phyloP scores from a whole-genome alignment of 1,140 invertebrate species.

The Leguminivora glycinivorella region DNA sequence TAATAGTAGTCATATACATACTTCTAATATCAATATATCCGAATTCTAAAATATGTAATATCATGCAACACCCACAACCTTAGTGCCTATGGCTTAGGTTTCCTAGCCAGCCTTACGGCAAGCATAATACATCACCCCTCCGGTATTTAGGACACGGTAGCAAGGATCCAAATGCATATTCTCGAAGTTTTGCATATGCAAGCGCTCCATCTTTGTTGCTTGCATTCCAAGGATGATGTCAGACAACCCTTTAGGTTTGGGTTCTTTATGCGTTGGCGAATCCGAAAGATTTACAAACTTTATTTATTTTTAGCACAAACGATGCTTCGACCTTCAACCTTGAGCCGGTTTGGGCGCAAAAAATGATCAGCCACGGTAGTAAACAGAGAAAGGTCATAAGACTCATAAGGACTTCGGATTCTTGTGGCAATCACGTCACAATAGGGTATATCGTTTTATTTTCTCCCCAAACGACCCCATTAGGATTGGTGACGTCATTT shows the following conservation, averaged over 20 bases:
- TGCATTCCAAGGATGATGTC: constrained; percentile 5
- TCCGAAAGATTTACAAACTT: not conserved
- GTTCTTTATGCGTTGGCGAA: not conserved
- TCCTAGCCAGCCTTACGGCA: no score
- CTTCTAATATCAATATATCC: no score
- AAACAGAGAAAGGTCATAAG: not conserved
- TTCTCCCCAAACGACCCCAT: no score
- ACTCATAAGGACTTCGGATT: no score
- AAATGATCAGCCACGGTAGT: not conserved
- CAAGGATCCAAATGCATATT: not conserved
- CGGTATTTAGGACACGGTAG: constrained; percentile 6
- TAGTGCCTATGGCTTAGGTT: no score
- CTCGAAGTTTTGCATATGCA: not conserved
- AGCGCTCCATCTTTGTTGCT: not conserved
- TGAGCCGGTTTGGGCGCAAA: not conserved
- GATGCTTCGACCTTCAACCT: constrained; percentile 9
- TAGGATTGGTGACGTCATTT: no score
- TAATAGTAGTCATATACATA: no score
- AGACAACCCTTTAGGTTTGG: constrained; percentile 1
- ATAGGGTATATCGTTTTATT: no score
- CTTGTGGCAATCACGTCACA: no score
- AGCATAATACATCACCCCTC: not conserved
- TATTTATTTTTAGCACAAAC: not conserved
- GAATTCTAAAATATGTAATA: no score
- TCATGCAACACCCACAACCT: no score